phyloP scores from a whole-genome alignment of 2,797 vertebrate genomes.

The Syndactyla subalaris region DNA sequence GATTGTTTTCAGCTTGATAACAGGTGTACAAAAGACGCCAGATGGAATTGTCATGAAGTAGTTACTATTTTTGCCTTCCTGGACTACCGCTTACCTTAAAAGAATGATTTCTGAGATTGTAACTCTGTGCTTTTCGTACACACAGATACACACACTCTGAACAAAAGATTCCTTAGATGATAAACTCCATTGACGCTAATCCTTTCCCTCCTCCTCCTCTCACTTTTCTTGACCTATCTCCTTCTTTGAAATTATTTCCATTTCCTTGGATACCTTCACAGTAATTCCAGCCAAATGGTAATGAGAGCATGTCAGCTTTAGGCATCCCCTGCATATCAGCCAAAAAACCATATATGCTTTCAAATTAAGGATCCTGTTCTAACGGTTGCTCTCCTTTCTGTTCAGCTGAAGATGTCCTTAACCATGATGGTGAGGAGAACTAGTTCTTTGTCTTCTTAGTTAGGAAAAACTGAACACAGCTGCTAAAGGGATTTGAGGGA shows the following conservation, averaged over 20 bases:
- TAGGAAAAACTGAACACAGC: neutral
- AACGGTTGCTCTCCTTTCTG: neutral
- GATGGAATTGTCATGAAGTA: neutral
- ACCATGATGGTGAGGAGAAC: neutral
- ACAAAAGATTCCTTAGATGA: constrained; percentile 12
- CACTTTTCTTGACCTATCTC: neutral
- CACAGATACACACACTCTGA: neutral
- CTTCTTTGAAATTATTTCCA: constrained; percentile 17
- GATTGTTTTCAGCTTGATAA: neutral
- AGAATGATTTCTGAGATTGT: neutral
- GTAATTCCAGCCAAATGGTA: constrained; percentile 10
- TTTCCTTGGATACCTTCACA: constrained; percentile 33
- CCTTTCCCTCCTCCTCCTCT: neutral
- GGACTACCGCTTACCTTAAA: neutral
- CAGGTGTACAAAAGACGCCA: neutral
- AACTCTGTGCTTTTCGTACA: neutral
- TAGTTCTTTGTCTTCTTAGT: neutral
- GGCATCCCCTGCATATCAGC: neutral
- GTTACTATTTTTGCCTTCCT: neutral
- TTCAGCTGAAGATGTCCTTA: neutral
- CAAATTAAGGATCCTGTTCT: neutral
- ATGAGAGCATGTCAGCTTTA: neutral
- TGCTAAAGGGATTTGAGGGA: neutral
- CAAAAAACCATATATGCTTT: neutral
- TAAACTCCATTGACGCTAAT: neutral